phyloP scores from a whole-genome alignment of 2,888 invertebrate species.

The Daptonema setosum region DNA sequence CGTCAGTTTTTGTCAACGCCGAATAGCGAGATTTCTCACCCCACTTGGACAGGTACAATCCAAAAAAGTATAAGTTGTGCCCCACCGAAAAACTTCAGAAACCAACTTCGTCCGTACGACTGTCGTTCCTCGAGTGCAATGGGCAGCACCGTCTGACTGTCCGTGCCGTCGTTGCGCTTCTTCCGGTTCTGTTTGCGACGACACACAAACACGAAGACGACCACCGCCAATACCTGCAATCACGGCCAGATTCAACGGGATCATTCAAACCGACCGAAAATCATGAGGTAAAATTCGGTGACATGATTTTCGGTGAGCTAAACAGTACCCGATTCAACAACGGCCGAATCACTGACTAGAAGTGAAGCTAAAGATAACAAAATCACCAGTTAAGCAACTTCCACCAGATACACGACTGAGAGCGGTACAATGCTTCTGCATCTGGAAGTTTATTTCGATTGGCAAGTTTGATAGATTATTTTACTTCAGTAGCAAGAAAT shows the following conservation, averaged over 20 bases:
- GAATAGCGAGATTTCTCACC: background rate
- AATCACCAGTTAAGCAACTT: too few species aligned
- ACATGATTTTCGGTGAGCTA: too few species aligned
- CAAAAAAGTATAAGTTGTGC: too few species aligned
- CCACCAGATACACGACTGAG: too few species aligned
- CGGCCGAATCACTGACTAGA: background rate
- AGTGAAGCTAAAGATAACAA: too few species aligned
- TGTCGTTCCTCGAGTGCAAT: background rate
- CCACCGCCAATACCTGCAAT: background rate
- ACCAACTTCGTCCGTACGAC: background rate
- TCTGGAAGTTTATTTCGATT: too few species aligned
- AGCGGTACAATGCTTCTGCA: too few species aligned
- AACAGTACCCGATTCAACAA: background rate
- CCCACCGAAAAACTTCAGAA: background rate
- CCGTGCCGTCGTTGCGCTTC: background rate
- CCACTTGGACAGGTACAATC: background rate
- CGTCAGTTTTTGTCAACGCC: too few species aligned
- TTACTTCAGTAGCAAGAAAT: too few species aligned
- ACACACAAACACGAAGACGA: background rate
- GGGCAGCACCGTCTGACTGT: background rate
- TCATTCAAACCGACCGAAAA: background rate
- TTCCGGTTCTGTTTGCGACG: background rate
- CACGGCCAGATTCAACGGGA: background rate
- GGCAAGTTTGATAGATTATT: too few species aligned
- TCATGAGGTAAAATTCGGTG: background rate